These are phyloP conservation scores for Adrianichthys oophorus DNA, from an alignment of 2,797 vertebrate species.

Conservation along the genomic window DNA sequence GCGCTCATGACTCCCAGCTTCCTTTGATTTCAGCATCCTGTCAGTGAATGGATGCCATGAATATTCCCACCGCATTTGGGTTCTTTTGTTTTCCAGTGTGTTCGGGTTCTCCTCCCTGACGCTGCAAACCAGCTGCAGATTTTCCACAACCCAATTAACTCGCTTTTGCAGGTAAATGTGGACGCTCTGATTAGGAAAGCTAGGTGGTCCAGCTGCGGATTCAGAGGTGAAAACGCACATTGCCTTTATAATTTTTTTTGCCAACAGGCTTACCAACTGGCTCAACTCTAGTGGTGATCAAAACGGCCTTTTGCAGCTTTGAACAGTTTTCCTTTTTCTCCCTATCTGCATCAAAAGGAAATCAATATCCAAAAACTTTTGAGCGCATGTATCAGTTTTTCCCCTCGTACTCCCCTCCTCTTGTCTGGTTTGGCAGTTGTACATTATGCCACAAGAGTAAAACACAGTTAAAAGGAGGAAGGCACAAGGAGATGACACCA, in stretches of 20 bases:
- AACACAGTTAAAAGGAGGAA: conserved; percentile 76
- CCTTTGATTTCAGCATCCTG: conserved; percentile 37
- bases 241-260: conserved; percentile 8
- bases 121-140: conserved; percentile 20
- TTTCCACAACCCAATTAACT: conserved; percentile 24
- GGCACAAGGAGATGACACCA: conserved; percentile 76
- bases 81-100: conserved; percentile 3
- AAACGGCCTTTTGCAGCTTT: conserved; percentile 70
- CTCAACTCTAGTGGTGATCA: conserved; percentile 68
- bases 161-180: conserved; percentile 25
- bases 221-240: conserved; percentile 23
- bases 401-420: conserved; percentile 28
- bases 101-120: conserved; percentile 8
- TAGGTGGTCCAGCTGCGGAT: conserved; percentile 16
- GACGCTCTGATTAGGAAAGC: conserved; percentile 18
- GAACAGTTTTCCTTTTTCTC: conserved; percentile 63
- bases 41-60: conserved; percentile 21
- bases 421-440: conserved; percentile 67
- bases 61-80: conserved; percentile 19
- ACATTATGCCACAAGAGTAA: conserved; percentile 74
- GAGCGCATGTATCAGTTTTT: conserved; percentile 66
- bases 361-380: conserved; percentile 79
- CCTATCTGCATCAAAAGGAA: conserved; percentile 78
- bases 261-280: conserved; percentile 51
- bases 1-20: conserved; percentile 7